Base-by-base conservation (phyloP, 2,888 invertebrate genomes). In the Eilema griseolum region DNA sequence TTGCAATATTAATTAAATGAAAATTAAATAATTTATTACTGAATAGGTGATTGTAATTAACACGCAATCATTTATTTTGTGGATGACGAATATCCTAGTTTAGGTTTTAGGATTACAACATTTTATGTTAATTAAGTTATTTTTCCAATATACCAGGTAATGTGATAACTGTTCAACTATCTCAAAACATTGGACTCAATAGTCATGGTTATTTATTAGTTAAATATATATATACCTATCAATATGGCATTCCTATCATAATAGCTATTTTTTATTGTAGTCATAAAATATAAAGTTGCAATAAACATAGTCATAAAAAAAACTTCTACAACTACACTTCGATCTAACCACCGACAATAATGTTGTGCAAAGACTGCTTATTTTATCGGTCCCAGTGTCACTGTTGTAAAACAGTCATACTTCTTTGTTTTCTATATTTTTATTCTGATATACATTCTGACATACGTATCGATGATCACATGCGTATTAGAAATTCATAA, bases 281-380 rank as follows among this genome's bases (percentile, higher is more conserved):
- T 52, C 52, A 52, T 52, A 52, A 52, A 52, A n/a, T 52, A 20
- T 52, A 52, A 20, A 52, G 52, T n/a, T 52, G 10, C 52, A 52
- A 52, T 52, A 52, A 52, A 52, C 52, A 52, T 52, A 52, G 52
- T 10, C n/a, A 52, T 52, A 46, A 52, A 52, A 52, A 52, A n/a
- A 52, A 52, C 8, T 20, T 46, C 46, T 16, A 46, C 20, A 46
- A 52, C 52, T 52, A 52, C 52, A 52, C n/a, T 52, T 52, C 46
- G 16, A 52, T 1, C 10, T 7, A 52, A 10, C 20, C 7, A 46
- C 46, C 46, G 20, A 2, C 52, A n/a, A 52, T 52, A 10, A 46
- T 46, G 20, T 46, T 46, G 41, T 20, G n/a, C n/a, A 52, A 52
- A 52, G 8, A 3, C 8, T 52, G 8, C 52, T n/a, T 52, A 52